These are phyloP conservation scores for Sitobion miscanthi DNA, from an alignment of 1,140 invertebrate genomes.

Conservation along the genomic window DNA sequence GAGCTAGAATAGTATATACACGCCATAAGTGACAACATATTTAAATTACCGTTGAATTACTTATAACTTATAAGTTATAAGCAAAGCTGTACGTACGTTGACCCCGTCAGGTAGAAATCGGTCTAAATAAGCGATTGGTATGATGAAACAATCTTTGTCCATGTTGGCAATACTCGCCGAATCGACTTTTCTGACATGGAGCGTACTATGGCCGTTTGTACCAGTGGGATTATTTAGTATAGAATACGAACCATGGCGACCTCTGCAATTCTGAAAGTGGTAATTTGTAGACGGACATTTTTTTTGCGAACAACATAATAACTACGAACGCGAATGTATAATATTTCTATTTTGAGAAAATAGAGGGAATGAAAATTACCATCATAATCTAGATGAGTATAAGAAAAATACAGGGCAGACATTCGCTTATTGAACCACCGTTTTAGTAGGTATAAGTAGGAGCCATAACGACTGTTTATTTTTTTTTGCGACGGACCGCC, in stretches of 20 bases:
- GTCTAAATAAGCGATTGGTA: constrained; percentile 83
- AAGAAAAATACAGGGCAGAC: neutral
- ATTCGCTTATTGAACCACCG: neutral
- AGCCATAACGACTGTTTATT: neutral
- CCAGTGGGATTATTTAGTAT: constrained; percentile 59
- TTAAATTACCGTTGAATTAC: neutral
- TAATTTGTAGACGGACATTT: neutral
- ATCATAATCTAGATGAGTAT: neutral
- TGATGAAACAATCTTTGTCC: constrained; percentile 87
- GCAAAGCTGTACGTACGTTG: constrained; percentile 67
- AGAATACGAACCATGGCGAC: constrained; percentile 64
- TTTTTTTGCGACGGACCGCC: neutral
- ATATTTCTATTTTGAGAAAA: neutral
- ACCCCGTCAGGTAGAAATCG: constrained; percentile 85
- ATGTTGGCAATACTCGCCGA: constrained; percentile 77
- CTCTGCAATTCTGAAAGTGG: constrained; percentile 66
- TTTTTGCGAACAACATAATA: neutral
- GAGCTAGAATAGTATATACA: neutral
- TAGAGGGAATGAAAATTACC: neutral
- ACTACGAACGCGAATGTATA: neutral
- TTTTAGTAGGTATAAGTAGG: neutral
- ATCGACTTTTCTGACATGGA: constrained; percentile 65
- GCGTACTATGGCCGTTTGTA: constrained; percentile 63
- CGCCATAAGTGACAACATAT: neutral
- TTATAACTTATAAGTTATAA: neutral